These are phyloP conservation scores for Megaceryle torquata DNA, from an alignment of 2,113 vertebrate genomes.

Conservation along the genomic window DNA sequence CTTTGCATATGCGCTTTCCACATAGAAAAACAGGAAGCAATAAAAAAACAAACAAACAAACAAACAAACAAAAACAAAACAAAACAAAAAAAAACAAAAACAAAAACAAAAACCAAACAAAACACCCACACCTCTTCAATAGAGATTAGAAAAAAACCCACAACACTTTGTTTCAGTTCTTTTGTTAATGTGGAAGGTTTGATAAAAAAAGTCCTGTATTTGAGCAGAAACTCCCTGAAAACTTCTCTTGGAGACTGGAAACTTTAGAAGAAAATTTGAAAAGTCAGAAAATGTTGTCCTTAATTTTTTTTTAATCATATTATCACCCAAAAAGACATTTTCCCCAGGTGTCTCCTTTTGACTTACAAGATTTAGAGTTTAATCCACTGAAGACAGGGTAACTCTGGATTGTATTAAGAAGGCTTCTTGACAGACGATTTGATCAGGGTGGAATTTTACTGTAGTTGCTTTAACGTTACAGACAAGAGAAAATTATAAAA, in stretches of 20 bases:
- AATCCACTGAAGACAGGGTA: neutral
- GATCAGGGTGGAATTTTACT: neutral
- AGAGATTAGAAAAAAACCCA: fast-evolving
- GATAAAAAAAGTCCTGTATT: neutral
- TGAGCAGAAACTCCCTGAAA: neutral
- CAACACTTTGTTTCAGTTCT: neutral
- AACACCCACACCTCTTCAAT: neutral
- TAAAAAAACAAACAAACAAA: neutral
- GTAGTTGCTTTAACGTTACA: neutral
- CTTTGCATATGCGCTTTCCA: neutral
- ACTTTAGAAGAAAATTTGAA: neutral
- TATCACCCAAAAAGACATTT: neutral
- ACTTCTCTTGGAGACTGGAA: neutral
- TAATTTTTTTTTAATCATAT: neutral
- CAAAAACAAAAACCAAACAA: neutral
- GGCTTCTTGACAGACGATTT: neutral
- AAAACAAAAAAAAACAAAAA: neutral
- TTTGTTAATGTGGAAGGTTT: neutral
- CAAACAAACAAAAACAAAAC: neutral
- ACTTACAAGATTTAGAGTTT: neutral
- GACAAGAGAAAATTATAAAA: neutral
- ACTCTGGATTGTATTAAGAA: neutral
- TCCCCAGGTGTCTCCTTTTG: neutral
- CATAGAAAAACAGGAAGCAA: neutral
- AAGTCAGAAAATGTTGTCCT: neutral